Evolutionary conservation across 1,140 invertebrate genomes (phyloP).

Genomic region (Caerostris darwini): DNA sequence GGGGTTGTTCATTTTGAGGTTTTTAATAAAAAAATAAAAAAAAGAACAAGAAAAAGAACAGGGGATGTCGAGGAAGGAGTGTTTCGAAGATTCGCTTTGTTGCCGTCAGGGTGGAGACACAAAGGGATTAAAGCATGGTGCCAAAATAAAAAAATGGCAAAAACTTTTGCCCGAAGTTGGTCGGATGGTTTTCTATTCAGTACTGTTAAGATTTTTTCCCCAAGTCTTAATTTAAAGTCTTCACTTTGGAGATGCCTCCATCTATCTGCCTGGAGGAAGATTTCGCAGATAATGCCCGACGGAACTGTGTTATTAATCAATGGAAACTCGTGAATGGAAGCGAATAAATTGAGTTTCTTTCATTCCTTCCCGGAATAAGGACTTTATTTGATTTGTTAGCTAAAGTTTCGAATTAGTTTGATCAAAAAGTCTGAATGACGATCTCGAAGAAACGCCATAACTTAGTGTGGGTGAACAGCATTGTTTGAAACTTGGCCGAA

Average conservation of each 20-base stretch:
- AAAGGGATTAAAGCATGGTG: not conserved
- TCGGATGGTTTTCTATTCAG: not conserved
- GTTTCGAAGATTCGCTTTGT: not conserved
- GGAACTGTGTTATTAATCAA: slow-evolving; percentile 32
- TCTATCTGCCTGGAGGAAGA: not conserved
- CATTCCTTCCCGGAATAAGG: no score
- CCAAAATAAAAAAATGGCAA: not conserved
- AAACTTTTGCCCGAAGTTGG: not conserved
- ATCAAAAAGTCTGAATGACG: no score
- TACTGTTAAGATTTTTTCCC: not conserved
- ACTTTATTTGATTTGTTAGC: no score
- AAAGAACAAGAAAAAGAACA: no score
- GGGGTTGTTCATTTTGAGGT: slow-evolving; percentile 23
- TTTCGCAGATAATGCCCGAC: not conserved
- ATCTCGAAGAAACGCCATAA: no score
- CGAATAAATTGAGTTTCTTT: not conserved
- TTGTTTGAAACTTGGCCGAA: no score
- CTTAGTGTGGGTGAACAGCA: no score
- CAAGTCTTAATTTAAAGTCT: slow-evolving; percentile 5
- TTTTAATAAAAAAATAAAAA: not conserved
- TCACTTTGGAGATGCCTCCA: not conserved
- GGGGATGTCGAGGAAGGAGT: not conserved
- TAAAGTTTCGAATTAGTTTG: no score
- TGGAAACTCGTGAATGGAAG: not conserved
- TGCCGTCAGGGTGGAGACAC: not conserved